A percentile compares a stretch with the other conserved stretches of the same genome.
Evolutionary conservation across 1,140 invertebrate species (phyloP).

Genomic region (Dermatophagoides farinae): DNA sequence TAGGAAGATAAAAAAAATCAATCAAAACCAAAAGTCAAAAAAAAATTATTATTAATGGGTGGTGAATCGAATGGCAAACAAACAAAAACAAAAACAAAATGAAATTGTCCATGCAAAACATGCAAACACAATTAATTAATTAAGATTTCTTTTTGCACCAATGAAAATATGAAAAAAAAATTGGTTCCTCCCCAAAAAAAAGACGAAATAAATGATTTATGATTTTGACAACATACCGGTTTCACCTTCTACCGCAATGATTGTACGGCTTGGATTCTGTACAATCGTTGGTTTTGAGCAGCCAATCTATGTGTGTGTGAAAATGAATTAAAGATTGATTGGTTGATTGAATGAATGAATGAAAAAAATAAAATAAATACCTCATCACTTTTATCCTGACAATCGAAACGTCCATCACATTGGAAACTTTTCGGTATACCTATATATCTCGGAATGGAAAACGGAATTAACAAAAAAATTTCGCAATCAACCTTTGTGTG

Average conservation of each 20-base stretch:
- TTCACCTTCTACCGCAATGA: slow-evolving; percentile 44
- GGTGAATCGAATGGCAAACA: no score
- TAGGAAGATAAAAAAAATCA: no score
- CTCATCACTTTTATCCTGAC: slow-evolving; percentile 70
- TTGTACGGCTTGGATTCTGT: slow-evolving; percentile 38
- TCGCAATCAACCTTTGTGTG: background rate
- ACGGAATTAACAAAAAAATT: background rate
- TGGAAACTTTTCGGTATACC: slow-evolving; percentile 69
- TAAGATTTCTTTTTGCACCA: background rate
- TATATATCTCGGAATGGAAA: no score
- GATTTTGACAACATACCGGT: slow-evolving; percentile 19
- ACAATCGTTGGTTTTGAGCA: slow-evolving; percentile 38
- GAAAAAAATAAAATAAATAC: slow-evolving; percentile 36
- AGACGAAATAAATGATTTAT: background rate
- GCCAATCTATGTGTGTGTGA: slow-evolving; percentile 24
- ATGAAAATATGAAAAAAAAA: no score
- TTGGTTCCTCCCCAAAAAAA: background rate
- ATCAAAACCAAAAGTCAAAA: background rate
- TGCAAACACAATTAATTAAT: no score
- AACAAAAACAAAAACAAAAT: no score
- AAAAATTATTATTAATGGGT: background rate
- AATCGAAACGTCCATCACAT: slow-evolving; percentile 73
- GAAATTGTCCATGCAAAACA: no score
- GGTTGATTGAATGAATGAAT: slow-evolving; percentile 9
- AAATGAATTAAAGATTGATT: background rate